Percentiles rank a stretch among this genome's conserved stretches.
Conservation (phyloP, 2,113 vertebrate species). For the Oryzias melastigma region DNA sequence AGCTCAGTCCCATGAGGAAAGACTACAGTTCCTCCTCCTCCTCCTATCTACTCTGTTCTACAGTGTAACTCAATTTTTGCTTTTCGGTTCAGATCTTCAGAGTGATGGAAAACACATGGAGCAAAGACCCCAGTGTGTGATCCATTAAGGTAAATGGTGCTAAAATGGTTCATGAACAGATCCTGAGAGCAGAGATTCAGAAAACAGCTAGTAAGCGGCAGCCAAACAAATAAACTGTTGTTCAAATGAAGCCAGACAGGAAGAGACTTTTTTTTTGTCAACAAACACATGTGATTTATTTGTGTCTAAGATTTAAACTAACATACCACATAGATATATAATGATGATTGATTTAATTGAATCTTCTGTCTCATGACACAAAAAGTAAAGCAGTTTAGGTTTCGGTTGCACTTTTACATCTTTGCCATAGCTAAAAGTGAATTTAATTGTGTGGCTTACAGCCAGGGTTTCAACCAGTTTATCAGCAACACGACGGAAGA, state of each 20-base stretch:
- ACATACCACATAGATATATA: constrained; percentile 28
- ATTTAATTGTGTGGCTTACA: background rate
- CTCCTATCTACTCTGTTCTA: constrained; percentile 28
- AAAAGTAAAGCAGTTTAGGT: background rate
- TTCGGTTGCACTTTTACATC: background rate
- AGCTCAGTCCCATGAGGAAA: constrained; percentile 39
- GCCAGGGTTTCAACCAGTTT: constrained; percentile 39
- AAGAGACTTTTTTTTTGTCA: constrained; percentile 21
- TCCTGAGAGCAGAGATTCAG: background rate
- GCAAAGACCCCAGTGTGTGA: background rate
- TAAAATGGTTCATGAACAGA: too few species aligned
- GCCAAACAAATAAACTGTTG: constrained; percentile 1
- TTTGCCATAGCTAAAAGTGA: background rate
- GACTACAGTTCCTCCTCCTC: constrained; percentile 35
- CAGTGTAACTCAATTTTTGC: too few species aligned
- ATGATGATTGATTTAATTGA: constrained; percentile 34
- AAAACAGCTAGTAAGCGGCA: background rate
- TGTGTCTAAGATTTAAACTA: constrained; percentile 1
- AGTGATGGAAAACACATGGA: constrained; percentile 44
- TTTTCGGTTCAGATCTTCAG: constrained; percentile 20
- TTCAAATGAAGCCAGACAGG: constrained; percentile 18
- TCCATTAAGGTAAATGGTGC: too few species aligned
- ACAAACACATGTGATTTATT: constrained; percentile 39
- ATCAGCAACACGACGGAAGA: constrained; percentile 20
- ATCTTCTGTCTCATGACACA: constrained; percentile 6